Evolutionary conservation across 2,888 invertebrate species (phyloP).

Genomic region (Hemistola chrysoprasaria): DNA sequence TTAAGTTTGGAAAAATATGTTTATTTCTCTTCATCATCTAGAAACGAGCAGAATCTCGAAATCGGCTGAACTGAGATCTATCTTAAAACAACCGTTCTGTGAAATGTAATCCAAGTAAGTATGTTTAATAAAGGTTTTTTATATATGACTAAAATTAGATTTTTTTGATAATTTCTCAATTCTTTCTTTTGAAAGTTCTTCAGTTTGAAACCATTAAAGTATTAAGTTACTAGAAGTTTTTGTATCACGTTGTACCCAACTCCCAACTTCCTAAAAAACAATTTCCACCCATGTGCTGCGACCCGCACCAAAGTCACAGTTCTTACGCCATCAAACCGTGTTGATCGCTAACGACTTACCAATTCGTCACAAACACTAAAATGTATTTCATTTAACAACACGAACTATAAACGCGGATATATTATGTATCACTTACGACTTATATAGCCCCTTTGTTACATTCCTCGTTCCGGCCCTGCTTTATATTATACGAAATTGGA

Average conservation of each 20-base stretch:
- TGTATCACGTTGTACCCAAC: too few species aligned
- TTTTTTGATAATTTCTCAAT: too few species aligned
- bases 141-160: too few species aligned
- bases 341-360: conserved; percentile 60
- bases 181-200: too few species aligned
- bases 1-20: too few species aligned
- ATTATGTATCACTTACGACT: conserved; percentile 40
- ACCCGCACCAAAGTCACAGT: conserved; percentile 42
- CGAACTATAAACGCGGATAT: conserved; percentile 38
- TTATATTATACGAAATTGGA: conserved; percentile 26
- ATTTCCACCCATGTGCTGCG: conserved; percentile 37
- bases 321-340: conserved; percentile 62
- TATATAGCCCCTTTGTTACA: conserved; percentile 30
- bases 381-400: conserved; percentile 68
- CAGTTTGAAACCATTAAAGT: too few species aligned
- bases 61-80: too few species aligned
- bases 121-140: too few species aligned
- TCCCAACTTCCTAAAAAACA: conserved; percentile 17
- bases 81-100: too few species aligned
- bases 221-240: neutral
- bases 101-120: too few species aligned
- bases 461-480: conserved; percentile 37
- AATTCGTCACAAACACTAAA: conserved; percentile 69
- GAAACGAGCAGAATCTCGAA: too few species aligned
- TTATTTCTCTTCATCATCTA: too few species aligned